These are phyloP conservation scores for Adelosebastes latens DNA, from an alignment of 2,797 vertebrate genomes.

Conservation along the genomic window DNA sequence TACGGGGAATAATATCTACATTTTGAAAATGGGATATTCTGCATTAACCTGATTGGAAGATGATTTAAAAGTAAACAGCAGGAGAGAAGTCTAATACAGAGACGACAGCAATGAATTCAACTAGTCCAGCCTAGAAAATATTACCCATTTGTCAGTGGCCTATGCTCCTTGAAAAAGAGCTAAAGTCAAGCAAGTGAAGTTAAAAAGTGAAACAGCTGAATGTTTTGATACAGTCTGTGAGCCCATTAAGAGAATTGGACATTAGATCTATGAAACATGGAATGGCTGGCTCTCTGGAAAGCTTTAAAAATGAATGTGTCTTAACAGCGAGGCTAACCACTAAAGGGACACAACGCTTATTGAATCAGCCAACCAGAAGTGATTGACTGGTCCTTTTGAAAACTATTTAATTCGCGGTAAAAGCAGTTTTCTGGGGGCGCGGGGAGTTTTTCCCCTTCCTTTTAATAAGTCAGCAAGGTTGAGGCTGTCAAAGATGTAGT, in stretches of 20 bases:
- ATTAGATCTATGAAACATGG: constrained; percentile 72
- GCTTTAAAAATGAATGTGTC: constrained; percentile 75
- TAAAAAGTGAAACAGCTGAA: constrained; percentile 65
- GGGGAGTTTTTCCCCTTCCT: constrained; percentile 44
- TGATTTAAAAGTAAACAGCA: constrained; percentile 8
- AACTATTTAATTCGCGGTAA: constrained; percentile 78
- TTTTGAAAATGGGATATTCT: not conserved
- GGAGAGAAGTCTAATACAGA: constrained; percentile 9
- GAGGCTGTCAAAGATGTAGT: constrained; percentile 72
- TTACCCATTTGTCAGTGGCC: constrained; percentile 35
- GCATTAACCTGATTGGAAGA: not conserved
- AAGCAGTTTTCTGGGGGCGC: constrained; percentile 68
- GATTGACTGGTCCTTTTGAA: constrained; percentile 78
- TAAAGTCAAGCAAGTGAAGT: constrained; percentile 59
- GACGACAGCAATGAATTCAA: constrained; percentile 24
- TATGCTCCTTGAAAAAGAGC: constrained; percentile 45
- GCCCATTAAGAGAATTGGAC: constrained; percentile 70
- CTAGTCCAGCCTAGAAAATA: constrained; percentile 12
- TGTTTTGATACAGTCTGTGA: constrained; percentile 68
- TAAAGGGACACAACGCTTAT: constrained; percentile 75
- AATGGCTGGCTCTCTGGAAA: constrained; percentile 66
- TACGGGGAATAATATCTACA: not conserved
- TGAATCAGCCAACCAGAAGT: constrained; percentile 78
- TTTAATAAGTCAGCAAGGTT: constrained; percentile 79
- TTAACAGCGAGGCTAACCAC: constrained; percentile 72